Evolutionary conservation across 2,797 vertebrate genomes (phyloP), one percentile per base, ranked within the genome.

Genomic region (Spondyliosoma cantharus): DNA sequence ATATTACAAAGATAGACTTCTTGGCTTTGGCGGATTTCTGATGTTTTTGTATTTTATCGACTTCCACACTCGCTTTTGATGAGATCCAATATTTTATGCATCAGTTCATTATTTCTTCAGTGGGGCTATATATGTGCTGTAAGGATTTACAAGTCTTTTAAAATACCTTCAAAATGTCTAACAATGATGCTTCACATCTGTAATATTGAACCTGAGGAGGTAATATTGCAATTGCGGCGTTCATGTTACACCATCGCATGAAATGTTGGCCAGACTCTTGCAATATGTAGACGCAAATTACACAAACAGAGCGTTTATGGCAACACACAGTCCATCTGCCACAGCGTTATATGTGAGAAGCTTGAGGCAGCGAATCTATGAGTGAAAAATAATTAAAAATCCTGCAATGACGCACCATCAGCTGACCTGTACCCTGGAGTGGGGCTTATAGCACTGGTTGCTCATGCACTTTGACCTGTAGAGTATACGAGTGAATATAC

Each of bases 331-430:
- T 2, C 46, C 22, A 16, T 54, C 12, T 27, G 17, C 25, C 29
- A 13, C 8, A 14, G 29, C 15, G 50, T 78, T 45, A n/a, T 42
- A 64, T 25, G 14, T 0, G n/a, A 49, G 50, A 13, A 69, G 62
- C 52, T 58, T 24, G 17, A 69, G 45, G 62, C n/a, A 24, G 22
- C 37, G 16, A 71, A 78, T 71, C 50, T 20, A 4, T 64, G 42
- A 64, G 49, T 14, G 50, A 71, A 81, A 81, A 53, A 66, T 24
- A 58, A 49, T 76, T 71, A 52, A 69, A 66, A 79, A 71, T 43
- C 20, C 17, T 63, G 63, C 57, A 68, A 81, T 59, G 71, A 72
- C 56, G 72, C 49, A 29, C 43, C 71, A 42, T 43, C 52, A 1
- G 63, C 45, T 63, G 70, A 37, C 29, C 63, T 67, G n/a, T 29